Conservation (phyloP, 2,888 invertebrate species). For the Stegophylla sp. region DNA sequence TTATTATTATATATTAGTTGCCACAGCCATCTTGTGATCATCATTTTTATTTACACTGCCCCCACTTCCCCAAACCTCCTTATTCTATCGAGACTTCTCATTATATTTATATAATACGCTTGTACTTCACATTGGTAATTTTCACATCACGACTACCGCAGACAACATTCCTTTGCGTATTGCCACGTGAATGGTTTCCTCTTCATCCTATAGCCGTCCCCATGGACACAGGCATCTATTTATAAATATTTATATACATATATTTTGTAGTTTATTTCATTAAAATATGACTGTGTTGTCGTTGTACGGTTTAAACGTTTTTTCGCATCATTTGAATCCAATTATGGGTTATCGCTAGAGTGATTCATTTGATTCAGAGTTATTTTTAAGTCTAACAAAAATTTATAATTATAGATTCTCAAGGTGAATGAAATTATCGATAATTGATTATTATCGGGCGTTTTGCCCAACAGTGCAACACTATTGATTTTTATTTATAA, state of each 20-base stretch:
- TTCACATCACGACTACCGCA: neutral
- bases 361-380: neutral
- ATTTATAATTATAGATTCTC: neutral
- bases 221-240: neutral
- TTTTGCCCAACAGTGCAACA: neutral
- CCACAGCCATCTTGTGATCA: too few species aligned
- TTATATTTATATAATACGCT: conserved; percentile 7
- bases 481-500: neutral
- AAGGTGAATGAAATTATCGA: neutral
- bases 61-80: neutral
- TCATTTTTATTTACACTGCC: neutral
- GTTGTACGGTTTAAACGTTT: neutral
- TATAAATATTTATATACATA: too few species aligned
- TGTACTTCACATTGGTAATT: neutral
- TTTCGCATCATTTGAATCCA: neutral
- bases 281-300: neutral
- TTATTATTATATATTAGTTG: too few species aligned
- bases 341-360: neutral
- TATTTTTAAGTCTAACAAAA: neutral
- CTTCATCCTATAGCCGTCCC: neutral
- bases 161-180: conserved; percentile 22
- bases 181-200: neutral
- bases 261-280: neutral
- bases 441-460: neutral
- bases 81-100: neutral